Evolutionary conservation across 1,140 invertebrate species (phyloP).

Genomic region (Pemphigus obesinymphae): DNA sequence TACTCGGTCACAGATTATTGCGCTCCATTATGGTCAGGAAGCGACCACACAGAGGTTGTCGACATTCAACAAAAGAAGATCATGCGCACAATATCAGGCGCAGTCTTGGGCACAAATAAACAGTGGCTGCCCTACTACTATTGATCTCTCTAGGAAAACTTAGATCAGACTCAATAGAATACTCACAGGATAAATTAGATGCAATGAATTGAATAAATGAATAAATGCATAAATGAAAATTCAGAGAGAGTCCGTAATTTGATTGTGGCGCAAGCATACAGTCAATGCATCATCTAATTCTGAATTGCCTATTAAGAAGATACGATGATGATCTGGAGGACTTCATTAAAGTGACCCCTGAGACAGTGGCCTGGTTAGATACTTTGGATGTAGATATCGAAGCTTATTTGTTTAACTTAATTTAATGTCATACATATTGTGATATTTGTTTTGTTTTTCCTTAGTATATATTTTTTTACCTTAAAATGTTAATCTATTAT

Average conservation of each 20-base stretch:
- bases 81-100: neutral
- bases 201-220: neutral
- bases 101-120: constrained; percentile 11
- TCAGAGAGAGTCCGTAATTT: neutral
- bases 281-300: neutral
- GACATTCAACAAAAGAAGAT: constrained; percentile 19
- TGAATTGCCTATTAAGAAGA: neutral
- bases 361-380: neutral
- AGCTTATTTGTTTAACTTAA: neutral
- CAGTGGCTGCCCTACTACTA: constrained; percentile 45
- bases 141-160: neutral
- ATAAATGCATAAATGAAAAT: neutral
- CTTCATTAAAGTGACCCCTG: neutral
- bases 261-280: neutral
- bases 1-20: constrained; percentile 39
- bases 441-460: neutral
- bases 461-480: no score
- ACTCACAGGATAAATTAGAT: neutral
- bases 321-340: neutral
- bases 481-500: neutral
- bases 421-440: neutral
- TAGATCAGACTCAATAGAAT: neutral
- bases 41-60: neutral
- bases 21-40: constrained; percentile 8
- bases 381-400: neutral